Conservation (phyloP, 2,888 invertebrate species). For the Formica aserva region DNA sequence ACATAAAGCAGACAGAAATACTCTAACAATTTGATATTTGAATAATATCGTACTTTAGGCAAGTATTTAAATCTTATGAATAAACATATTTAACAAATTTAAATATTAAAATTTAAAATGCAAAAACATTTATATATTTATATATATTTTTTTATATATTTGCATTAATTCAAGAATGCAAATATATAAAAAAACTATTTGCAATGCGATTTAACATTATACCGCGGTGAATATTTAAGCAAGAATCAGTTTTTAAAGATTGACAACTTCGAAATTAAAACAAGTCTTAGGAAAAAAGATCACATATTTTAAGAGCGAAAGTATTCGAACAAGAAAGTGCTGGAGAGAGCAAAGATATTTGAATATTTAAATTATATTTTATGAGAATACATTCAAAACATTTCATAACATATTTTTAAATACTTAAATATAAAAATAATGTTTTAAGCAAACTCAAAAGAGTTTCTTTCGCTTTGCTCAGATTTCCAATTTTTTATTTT, state of each 20-base stretch:
- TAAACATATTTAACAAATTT: neutral
- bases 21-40: constrained; percentile 1
- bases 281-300: neutral
- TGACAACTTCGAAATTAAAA: neutral
- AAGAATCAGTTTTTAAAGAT: neutral
- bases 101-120: neutral
- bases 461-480: neutral
- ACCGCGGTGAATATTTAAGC: neutral
- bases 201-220: neutral
- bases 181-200: neutral
- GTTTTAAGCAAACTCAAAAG: neutral
- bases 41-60: neutral
- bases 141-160: neutral
- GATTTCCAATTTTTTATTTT: neutral
- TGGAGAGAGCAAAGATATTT: neutral
- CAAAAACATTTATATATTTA: constrained; percentile 1
- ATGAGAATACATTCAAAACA: neutral
- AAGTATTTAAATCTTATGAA: neutral
- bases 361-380: constrained; percentile 11
- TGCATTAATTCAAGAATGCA: neutral
- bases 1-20: neutral
- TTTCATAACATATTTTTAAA: neutral
- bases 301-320: neutral
- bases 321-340: neutral
- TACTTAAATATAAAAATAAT: neutral